Evolutionary conservation across 2,888 invertebrate genomes (phyloP), one percentile per base, ranked within the genome.

Genomic region (Agriopis marginaria): DNA sequence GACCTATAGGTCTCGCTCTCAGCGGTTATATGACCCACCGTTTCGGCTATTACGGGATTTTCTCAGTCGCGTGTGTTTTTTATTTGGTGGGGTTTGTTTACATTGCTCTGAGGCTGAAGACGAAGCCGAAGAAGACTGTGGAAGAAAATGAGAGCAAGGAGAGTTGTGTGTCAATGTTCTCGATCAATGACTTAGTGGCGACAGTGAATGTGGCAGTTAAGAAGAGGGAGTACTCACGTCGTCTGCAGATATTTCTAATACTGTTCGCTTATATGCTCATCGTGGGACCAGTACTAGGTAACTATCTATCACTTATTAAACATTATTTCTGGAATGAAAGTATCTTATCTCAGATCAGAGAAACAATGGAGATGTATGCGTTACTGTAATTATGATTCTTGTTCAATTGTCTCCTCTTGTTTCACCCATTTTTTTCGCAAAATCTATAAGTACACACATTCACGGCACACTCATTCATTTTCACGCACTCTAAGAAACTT

Each of bases 11-110:
- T 10, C 89, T 94, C 4, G 94, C 94, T 9, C 89, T 95, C 2
- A 95, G 95, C 85, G 95, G 95, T 23, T 89, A 95, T 58, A 91
- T 95, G 87, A 95, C 94, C 14, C 89, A 88, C 58, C 86, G 86
- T 75, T 87, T 93, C 68, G 94, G 94, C 32, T 95, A 93, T 77
- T 94, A 94, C 69, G 94, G 93, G 78, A 92, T 94, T 72, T 94
- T 93, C 76, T 85, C 86, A 66, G 86, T 89, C 61, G 89, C 93
- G 78, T 91, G 91, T 79, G 85, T 90, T 73, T 93, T 92, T 73
- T 93, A 93, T 75, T 75, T 93, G 76, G 81, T 85, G 62, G 94
- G 94, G 12, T 93, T 94, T 75, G 80, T 93, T 77, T 94, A 94
- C 67, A 93, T 93, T 72, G 70, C 91, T 54, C 60, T 93, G 68